Percentiles rank a stretch among this genome's conserved stretches.
Conservation (phyloP, 1,140 invertebrate species). For the Pseudomyrmex cubaensis region DNA sequence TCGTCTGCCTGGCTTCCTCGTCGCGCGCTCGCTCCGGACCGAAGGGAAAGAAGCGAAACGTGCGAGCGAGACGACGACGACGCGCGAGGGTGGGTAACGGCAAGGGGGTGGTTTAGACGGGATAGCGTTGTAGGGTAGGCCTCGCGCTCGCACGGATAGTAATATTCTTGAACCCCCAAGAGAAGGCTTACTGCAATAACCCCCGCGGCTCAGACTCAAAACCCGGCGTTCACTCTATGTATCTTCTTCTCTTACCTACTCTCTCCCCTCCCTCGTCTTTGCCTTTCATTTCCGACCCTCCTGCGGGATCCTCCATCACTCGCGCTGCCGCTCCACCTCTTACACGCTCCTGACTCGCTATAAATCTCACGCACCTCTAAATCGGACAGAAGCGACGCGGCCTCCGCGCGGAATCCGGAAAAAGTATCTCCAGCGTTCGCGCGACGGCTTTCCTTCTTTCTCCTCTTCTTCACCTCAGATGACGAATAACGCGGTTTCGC, state of each 20-base stretch:
- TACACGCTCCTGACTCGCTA: slow-evolving; percentile 72
- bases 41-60: slow-evolving; percentile 57
- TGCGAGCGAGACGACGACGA: slow-evolving; percentile 52
- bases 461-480: too few relatives aligned
- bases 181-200: slow-evolving; percentile 85
- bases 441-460: neutral
- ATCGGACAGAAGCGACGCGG: slow-evolving; percentile 74
- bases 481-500: neutral
- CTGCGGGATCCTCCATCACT: slow-evolving; percentile 49
- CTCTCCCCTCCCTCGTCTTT: slow-evolving; percentile 7
- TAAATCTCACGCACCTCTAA: slow-evolving; percentile 83
- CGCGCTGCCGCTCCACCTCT: slow-evolving; percentile 60
- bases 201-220: slow-evolving; percentile 83
- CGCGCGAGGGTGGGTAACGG: slow-evolving; percentile 51
- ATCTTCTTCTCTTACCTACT: slow-evolving; percentile 66
- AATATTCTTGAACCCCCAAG: slow-evolving; percentile 85
- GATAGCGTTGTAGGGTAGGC: slow-evolving; percentile 71
- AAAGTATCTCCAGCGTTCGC: slow-evolving; percentile 53
- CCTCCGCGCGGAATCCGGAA: slow-evolving; percentile 65
- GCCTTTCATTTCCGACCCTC: slow-evolving; percentile 35
- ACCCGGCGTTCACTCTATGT: slow-evolving; percentile 76
- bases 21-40: slow-evolving; percentile 53
- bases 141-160: slow-evolving; percentile 74
- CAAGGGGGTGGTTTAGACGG: slow-evolving; percentile 68
- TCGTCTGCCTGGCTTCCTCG: slow-evolving; percentile 20